Evolutionary conservation across 2,888 invertebrate species (phyloP), one percentile per base, ranked within the genome.

Genomic region (Cerceris rybyensis): DNA sequence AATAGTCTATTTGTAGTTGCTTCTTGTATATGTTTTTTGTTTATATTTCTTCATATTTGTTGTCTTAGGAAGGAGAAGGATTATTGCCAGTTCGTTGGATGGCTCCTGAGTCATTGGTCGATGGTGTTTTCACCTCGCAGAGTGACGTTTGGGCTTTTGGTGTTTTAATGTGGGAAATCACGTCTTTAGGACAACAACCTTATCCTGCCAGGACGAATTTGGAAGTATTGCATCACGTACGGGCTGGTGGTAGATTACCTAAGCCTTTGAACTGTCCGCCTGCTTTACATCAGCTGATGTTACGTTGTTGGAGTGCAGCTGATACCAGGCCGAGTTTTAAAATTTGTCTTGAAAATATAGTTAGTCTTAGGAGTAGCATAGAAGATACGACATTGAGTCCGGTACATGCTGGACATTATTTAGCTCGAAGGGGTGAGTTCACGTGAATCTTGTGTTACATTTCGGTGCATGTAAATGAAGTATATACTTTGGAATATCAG

Each of bases 121-220:
- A 99, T 91, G 98, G 99, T 0, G 96, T 99, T 0, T 99, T 99
- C 91, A 98, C 98, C 0, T 97, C 97, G 64, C 98, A 99, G 91
- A 98, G 98, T 0, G 99, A 99, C 92, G 98, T 99, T 6, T 99
- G 99, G 99, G 96, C 98, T 0, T 98, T 98, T 93, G 97, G 97
- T 0, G 97, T 99, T 0, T 93, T 99, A 4, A 95, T 98, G 90
- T 99, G 99, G 98, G 99, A 99, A 94, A 97, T 99, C 61, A 95
- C 99, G 90, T 98, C 99, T 0, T 93, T 99, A 64, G 99, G 99
- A 0, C 98, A 98, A 90, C 98, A 98, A 91, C 99, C 99, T 0
- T 99, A 99, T 93, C 98, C 97, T 7, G 98, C 98, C 9, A 94
- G 97, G 80, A 97, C 96, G 74, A 99, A 99, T 93, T 94, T 97